Conservation (phyloP, 1,140 invertebrate species). For the Aporrectodea caliginosa region DNA sequence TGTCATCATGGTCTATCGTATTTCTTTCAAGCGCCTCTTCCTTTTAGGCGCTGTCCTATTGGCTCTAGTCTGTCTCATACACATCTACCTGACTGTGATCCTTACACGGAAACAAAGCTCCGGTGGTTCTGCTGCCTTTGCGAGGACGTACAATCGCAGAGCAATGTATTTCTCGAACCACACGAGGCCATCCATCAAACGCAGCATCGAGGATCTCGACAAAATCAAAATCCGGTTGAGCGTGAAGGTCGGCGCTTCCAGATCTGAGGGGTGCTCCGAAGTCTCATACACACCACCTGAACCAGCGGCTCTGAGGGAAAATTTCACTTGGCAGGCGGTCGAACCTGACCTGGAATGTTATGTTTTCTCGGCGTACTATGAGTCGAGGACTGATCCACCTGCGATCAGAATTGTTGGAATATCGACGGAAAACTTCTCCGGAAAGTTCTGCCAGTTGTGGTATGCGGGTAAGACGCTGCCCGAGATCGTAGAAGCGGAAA, state of each 20-base stretch:
- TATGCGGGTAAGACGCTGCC: neutral
- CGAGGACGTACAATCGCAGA: neutral
- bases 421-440: neutral
- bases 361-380: constrained; percentile 25
- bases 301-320: neutral
- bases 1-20: too few relatives aligned
- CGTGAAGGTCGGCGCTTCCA: neutral
- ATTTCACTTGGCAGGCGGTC: neutral
- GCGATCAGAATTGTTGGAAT: constrained; percentile 13
- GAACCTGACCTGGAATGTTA: neutral
- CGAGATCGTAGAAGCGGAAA: neutral
- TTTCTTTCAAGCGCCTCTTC: too few relatives aligned
- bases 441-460: constrained; percentile 28
- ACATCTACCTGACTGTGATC: neutral
- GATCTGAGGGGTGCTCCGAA: neutral
- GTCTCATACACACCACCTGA: neutral
- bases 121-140: too few relatives aligned
- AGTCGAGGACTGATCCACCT: neutral
- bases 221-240: neutral
- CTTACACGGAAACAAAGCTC: neutral
- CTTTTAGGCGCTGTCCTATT: too few relatives aligned
- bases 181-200: neutral
- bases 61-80: neutral
- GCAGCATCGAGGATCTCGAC: neutral
- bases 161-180: neutral